Evolutionary conservation across 2,113 vertebrate genomes (phyloP).

Genomic region (Psephotus haematonotus): DNA sequence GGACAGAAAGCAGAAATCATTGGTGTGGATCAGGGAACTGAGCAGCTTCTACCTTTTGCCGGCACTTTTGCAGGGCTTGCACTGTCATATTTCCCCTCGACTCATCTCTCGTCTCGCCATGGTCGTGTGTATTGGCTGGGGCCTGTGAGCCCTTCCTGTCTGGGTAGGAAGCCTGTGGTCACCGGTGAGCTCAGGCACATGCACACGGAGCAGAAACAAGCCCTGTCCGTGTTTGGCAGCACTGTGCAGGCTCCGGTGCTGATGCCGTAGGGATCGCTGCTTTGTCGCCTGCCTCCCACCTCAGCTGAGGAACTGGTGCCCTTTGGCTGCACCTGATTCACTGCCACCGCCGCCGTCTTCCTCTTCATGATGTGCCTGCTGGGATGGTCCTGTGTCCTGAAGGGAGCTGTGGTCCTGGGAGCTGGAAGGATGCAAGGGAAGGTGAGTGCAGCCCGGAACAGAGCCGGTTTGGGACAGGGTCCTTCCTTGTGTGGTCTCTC

Average conservation of each 20-base stretch:
- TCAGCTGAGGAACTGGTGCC: accelerated
- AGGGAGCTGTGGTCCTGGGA: background rate
- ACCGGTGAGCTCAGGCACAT: background rate
- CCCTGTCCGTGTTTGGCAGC: accelerated
- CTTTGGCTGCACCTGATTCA: background rate
- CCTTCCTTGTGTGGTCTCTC: background rate
- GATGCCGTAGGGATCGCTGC: background rate
- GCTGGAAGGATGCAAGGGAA: background rate
- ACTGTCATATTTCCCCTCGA: background rate
- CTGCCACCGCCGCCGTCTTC: background rate
- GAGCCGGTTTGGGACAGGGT: background rate
- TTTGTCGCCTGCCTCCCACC: background rate
- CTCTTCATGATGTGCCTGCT: background rate
- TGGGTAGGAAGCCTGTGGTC: background rate
- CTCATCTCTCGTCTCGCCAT: accelerated
- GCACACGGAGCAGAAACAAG: background rate
- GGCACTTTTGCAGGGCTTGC: background rate
- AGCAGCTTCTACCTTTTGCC: background rate
- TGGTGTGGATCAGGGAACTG: background rate
- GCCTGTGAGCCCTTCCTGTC: background rate
- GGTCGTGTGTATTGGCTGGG: background rate
- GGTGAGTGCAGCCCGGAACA: background rate
- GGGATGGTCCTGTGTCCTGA: background rate
- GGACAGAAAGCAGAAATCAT: background rate
- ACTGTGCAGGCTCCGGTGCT: accelerated